Conservation (phyloP, 2,113 vertebrate genomes). For the Crotophaga sulcirostris region DNA sequence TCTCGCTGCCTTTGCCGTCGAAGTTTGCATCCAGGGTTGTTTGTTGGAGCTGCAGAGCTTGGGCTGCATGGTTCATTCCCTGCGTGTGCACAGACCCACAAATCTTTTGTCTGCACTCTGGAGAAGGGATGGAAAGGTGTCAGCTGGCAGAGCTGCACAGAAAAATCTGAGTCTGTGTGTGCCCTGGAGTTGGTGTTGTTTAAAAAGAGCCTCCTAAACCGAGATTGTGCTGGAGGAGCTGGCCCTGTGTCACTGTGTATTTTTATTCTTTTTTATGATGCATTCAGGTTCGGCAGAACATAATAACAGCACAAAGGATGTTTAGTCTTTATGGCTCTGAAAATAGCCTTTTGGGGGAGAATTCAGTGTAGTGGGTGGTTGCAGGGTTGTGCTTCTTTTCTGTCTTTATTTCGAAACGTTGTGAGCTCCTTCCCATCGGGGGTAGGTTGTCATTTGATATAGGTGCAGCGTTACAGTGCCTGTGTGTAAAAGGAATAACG, state of each 20-base stretch:
- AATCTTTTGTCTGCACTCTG: background rate
- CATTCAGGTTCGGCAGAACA: background rate
- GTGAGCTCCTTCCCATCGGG: background rate
- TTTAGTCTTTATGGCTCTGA: background rate
- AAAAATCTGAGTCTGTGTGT: accelerated
- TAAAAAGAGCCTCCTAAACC: background rate
- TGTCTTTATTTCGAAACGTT: background rate
- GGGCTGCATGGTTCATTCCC: background rate
- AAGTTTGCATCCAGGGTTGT: background rate
- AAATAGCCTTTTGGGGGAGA: background rate
- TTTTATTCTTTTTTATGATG: background rate
- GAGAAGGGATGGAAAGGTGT: background rate
- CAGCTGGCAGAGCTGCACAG: background rate
- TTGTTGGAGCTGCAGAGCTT: background rate
- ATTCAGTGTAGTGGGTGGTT: background rate
- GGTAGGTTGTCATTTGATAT: background rate
- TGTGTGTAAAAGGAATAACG: background rate
- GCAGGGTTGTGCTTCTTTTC: background rate
- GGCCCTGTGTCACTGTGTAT: background rate
- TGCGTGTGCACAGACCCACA: accelerated
- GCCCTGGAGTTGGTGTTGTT: background rate
- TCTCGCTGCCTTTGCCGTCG: background rate
- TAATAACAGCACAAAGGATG: background rate
- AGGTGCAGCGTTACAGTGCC: background rate
- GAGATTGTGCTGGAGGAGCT: background rate